These are phyloP conservation scores for Mycalesis mineus DNA, from an alignment of 2,888 invertebrate species.

Conservation along the genomic window DNA sequence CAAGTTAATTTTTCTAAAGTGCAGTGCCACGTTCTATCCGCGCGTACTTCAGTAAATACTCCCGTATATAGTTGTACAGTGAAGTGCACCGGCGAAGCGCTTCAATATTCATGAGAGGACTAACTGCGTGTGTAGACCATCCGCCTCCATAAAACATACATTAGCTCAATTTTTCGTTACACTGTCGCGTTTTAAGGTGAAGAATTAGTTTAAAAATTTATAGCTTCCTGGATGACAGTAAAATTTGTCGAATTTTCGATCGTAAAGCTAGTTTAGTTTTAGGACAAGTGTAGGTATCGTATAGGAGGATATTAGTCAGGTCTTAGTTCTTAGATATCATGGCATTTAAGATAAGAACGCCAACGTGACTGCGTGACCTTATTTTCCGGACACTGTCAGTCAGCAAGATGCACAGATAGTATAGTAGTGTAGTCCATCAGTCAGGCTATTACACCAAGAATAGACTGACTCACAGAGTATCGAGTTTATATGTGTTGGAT, in stretches of 20 bases:
- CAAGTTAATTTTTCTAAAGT: constrained; percentile 38
- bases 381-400: too few species aligned
- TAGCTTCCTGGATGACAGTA: background rate
- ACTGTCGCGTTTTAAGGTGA: background rate
- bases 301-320: too few species aligned
- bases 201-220: background rate
- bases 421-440: too few species aligned
- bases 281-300: background rate
- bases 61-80: constrained; percentile 36
- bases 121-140: constrained; percentile 37
- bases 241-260: background rate
- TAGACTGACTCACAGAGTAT: too few species aligned
- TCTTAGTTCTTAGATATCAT: too few species aligned
- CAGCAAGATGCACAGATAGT: too few species aligned
- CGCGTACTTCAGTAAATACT: constrained; percentile 41
- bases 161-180: background rate
- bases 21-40: constrained; percentile 38
- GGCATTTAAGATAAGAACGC: too few species aligned
- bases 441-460: too few species aligned
- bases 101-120: constrained; percentile 71
- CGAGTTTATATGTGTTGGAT: too few species aligned
- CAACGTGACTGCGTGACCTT: too few species aligned
- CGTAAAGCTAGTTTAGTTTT: background rate
- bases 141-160: background rate
- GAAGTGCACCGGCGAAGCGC: constrained; percentile 22